These are phyloP conservation scores for Lepidochitona cinerea DNA, from an alignment of 2,888 invertebrate genomes.

Conservation along the genomic window DNA sequence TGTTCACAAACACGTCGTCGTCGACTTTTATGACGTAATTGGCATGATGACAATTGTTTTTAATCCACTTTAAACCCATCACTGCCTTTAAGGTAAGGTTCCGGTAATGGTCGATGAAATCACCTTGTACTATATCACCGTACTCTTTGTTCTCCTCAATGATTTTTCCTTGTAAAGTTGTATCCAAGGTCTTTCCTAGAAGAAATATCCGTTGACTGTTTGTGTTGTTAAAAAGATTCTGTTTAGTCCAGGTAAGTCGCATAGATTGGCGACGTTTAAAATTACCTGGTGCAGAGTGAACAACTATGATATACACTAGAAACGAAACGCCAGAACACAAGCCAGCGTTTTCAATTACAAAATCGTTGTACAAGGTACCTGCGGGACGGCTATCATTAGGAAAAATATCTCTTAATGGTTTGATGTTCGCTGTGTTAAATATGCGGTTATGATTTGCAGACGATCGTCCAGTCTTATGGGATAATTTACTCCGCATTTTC, in stretches of 20 bases:
- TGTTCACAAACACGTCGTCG: slow-evolving; percentile 5
- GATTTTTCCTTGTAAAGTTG: neutral
- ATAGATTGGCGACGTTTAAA: neutral
- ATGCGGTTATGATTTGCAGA: too few relatives aligned
- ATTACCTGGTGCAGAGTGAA: neutral
- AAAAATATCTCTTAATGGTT: too few relatives aligned
- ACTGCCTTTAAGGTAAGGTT: slow-evolving; percentile 4
- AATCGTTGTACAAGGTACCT: too few relatives aligned
- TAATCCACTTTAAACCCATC: neutral
- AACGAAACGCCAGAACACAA: neutral
- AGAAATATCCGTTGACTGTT: neutral
- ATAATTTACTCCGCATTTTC: too few relatives aligned
- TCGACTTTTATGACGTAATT: slow-evolving; percentile 3
- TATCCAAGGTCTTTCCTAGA: neutral
- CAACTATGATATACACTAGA: neutral
- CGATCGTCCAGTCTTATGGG: too few relatives aligned
- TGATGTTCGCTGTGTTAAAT: too few relatives aligned
- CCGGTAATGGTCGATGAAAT: neutral
- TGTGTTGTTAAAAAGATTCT: neutral
- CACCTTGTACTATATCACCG: slow-evolving; percentile 4
- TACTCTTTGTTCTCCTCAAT: neutral
- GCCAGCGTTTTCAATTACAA: neutral
- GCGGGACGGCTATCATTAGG: too few relatives aligned
- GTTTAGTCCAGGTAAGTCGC: neutral
- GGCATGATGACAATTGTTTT: neutral